Evolutionary conservation across 2,113 vertebrate species (phyloP).

Genomic region (Capreolus pygargus): DNA sequence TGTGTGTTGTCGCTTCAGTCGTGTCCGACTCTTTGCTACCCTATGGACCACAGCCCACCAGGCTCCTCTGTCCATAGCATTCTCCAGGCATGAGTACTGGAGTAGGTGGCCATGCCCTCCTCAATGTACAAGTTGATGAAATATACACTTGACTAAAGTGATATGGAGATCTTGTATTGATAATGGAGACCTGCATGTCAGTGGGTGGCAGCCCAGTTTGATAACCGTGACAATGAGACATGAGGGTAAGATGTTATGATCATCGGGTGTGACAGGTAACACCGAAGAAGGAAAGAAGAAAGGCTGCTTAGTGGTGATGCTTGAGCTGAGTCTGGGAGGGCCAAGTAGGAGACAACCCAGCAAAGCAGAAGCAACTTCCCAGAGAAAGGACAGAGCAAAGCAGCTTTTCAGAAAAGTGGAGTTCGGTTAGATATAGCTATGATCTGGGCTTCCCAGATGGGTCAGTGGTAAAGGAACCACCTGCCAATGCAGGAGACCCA

Average conservation of each 20-base stretch:
- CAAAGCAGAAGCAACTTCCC: background rate
- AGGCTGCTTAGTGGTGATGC: background rate
- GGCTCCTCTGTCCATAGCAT: background rate
- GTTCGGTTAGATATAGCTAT: background rate
- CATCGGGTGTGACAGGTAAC: background rate
- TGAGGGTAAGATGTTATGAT: rapidly evolving
- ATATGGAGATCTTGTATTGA: background rate
- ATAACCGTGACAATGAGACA: rapidly evolving
- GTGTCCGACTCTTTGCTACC: rapidly evolving
- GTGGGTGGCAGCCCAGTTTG: background rate
- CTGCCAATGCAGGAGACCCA: background rate
- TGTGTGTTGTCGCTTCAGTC: background rate
- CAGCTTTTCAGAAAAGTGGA: background rate
- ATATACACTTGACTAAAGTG: background rate
- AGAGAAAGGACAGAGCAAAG: background rate
- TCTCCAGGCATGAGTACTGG: background rate
- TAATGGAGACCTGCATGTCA: background rate
- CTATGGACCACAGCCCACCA: background rate
- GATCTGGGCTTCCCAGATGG: background rate
- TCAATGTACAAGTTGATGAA: rapidly evolving
- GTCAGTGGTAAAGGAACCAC: background rate
- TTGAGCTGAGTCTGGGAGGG: background rate
- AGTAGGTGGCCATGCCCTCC: background rate
- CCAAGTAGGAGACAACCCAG: rapidly evolving
- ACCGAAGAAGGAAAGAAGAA: background rate